Base-by-base conservation (phyloP, 1,140 invertebrate genomes). In the Dryas iulia region DNA sequence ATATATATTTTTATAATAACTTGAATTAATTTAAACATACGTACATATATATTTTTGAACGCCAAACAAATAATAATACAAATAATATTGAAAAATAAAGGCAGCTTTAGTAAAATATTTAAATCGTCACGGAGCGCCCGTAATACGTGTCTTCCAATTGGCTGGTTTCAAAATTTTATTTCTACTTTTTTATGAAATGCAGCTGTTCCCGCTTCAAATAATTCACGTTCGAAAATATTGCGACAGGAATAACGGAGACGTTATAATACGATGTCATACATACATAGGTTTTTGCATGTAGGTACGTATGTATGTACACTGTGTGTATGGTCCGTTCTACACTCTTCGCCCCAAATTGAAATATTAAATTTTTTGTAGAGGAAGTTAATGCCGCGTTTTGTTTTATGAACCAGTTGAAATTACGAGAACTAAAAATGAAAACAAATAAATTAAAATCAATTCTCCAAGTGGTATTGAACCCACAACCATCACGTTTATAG, bases 151-250 rank as follows among this genome's bases (percentile, higher is more conserved):
- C 8, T 47, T 47, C 39, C 39, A 47, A 47, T 47, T 47, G 39
- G 39, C 30, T 59, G 58, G 31, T 33, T 59, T 33, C 18, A 59
- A 59, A 59, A 59, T 31, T 47, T 47, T 30, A 59, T 59, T 59
- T 59, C 58, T 24, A 59, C 21, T 59, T 59, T 59, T 59, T 59
- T 39, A 59, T 30, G 58, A 35, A 59, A 30, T 25, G 30, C 58
- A 59, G 12, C 58, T 39, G 18, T 39, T 59, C 31, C 33, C 14
- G 28, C 18, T 39, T 39, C 30, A 35, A 47, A 59, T 59, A 39
- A 35, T 59, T 59, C 58, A 35, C 31, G 8, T 39, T 59, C 26
- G 24, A 25, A 59, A 35, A 59, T 59, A 24, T 59, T 18, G 14
- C 14, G 39, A 47, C 18, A 21, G 39, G 7, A 18, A 47, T 47